Evolutionary conservation across 2,888 invertebrate genomes (phyloP).

Genomic region (Platynereis dumerilii): DNA sequence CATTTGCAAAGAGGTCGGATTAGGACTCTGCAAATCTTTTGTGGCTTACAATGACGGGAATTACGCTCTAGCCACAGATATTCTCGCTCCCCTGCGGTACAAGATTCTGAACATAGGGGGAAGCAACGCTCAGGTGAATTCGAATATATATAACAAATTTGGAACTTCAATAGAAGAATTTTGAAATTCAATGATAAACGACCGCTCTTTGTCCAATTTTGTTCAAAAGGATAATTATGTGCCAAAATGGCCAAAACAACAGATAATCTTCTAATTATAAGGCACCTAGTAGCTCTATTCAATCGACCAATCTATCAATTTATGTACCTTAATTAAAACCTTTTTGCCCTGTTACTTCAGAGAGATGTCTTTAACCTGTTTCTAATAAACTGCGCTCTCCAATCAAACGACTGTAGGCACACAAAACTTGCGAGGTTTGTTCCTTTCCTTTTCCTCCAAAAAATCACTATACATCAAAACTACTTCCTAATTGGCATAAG

Average conservation of each 20-base stretch:
- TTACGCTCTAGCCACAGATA: constrained; percentile 54
- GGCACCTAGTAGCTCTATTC: no score
- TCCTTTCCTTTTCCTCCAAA: neutral
- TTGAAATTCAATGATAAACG: neutral
- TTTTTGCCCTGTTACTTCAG: constrained; percentile 39
- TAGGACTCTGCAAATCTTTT: constrained; percentile 57
- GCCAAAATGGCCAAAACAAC: no score
- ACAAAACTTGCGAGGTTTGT: constrained; percentile 51
- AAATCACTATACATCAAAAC: no score
- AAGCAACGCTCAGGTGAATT: constrained; percentile 63
- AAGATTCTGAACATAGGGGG: constrained; percentile 61
- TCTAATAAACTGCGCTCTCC: constrained; percentile 59
- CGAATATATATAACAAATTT: no score
- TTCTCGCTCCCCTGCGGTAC: constrained; percentile 57
- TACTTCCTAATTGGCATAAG: no score
- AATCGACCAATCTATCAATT: no score
- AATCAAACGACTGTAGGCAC: constrained; percentile 47
- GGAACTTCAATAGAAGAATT: no score
- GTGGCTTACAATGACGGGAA: constrained; percentile 57
- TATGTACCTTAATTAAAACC: no score
- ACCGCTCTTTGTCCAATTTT: no score
- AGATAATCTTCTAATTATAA: neutral
- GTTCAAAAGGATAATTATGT: no score
- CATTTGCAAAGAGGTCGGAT: constrained; percentile 43
- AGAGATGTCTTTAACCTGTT: constrained; percentile 61